These are phyloP conservation scores for Otolemur crassicaudatus DNA, from an alignment of 2,797 vertebrate species.

Conservation along the genomic window DNA sequence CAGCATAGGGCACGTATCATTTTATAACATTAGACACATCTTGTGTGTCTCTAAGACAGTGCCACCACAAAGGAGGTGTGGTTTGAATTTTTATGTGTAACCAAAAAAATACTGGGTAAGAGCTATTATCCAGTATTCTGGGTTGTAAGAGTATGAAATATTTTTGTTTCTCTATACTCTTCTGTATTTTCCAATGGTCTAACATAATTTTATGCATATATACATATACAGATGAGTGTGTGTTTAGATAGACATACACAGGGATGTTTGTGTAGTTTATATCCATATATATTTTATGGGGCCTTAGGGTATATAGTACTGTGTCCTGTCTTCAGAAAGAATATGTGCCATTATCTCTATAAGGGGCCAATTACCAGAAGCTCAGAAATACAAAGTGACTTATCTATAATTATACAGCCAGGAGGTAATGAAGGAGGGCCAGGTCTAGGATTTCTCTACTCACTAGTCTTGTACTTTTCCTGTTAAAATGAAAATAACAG, in stretches of 20 bases:
- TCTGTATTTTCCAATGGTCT: neutral
- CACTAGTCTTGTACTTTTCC: neutral
- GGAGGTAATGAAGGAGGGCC: neutral
- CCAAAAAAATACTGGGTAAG: neutral
- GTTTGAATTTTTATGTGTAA: constrained; percentile 12
- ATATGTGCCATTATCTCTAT: neutral
- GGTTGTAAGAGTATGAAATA: neutral
- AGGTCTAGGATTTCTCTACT: neutral
- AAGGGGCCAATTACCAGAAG: neutral
- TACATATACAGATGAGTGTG: neutral
- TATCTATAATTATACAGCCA: neutral
- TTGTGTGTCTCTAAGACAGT: neutral
- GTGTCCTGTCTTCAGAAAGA: neutral
- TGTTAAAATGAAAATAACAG: constrained; percentile 3
- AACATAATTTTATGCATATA: neutral
- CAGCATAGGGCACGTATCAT: neutral
- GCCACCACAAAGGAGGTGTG: neutral
- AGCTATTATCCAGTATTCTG: neutral
- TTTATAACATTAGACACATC: neutral
- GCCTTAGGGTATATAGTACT: neutral
- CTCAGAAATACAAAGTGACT: constrained; percentile 1
- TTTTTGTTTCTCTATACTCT: constrained; percentile 30
- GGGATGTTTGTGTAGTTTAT: neutral
- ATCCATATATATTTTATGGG: neutral
- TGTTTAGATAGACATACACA: neutral